phyloP scores from a whole-genome alignment of 2,797 vertebrate genomes.

The Pipistrellus nathusii region DNA sequence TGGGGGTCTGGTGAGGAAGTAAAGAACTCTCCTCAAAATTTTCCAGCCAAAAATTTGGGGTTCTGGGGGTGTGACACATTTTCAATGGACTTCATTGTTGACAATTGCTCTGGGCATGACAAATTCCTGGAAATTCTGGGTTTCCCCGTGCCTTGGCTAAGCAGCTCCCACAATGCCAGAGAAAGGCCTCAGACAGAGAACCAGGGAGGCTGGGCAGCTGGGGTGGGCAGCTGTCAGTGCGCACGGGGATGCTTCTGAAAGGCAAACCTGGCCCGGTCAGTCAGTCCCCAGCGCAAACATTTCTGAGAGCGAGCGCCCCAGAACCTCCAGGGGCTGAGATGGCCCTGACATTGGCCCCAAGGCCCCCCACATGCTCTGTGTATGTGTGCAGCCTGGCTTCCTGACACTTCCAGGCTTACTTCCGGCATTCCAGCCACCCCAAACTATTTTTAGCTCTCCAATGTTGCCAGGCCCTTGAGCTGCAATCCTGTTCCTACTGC shows the following conservation, averaged over 20 bases:
- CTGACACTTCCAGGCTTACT: conserved; percentile 25
- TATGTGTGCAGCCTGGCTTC: neutral
- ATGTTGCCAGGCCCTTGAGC: neutral
- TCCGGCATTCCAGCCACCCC: neutral
- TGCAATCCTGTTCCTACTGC: neutral
- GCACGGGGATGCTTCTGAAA: neutral
- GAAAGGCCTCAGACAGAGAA: neutral
- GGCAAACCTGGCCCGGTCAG: neutral
- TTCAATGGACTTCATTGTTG: neutral
- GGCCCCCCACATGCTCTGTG: neutral
- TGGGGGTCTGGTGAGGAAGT: neutral
- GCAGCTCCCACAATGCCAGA: neutral
- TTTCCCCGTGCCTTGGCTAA: neutral
- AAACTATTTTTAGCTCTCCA: neutral
- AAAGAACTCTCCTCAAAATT: neutral
- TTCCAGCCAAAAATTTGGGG: neutral
- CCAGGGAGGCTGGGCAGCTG: neutral
- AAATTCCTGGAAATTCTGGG: neutral
- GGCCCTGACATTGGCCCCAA: conserved; percentile 6
- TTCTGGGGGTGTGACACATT: neutral
- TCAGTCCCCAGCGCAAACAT: neutral
- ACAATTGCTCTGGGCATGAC: neutral
- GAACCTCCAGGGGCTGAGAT: neutral
- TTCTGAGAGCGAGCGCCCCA: neutral
- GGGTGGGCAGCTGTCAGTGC: neutral